These are phyloP conservation scores for Paedocypris sp. DNA, from an alignment of 2,113 vertebrate genomes.

Conservation along the genomic window DNA sequence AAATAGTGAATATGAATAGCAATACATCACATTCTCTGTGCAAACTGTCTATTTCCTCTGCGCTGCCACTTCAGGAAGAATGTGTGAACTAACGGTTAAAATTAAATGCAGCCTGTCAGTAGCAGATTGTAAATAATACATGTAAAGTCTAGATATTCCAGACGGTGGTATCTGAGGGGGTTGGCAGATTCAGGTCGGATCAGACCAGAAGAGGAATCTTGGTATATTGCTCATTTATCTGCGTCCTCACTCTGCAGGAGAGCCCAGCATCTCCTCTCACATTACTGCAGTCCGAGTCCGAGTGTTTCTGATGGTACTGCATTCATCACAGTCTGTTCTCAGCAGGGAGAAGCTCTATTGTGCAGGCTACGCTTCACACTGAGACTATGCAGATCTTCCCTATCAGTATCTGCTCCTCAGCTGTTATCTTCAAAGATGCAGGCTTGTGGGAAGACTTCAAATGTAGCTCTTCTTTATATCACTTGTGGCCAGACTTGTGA, in stretches of 20 bases:
- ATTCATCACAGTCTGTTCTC: conserved; percentile 3
- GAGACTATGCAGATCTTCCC: neutral
- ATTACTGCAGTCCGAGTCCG: neutral
- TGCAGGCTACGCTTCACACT: neutral
- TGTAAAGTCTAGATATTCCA: conserved; percentile 3
- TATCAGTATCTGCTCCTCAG: neutral
- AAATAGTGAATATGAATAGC: too few species aligned
- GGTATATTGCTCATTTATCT: neutral
- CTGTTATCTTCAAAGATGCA: conserved; percentile 8
- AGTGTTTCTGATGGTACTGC: neutral
- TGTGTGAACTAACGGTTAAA: neutral
- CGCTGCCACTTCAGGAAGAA: too few species aligned
- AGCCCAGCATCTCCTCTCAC: neutral
- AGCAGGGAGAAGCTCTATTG: neutral
- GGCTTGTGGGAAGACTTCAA: neutral
- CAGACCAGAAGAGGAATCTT: neutral
- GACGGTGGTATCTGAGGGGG: neutral
- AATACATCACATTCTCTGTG: too few species aligned
- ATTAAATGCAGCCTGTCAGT: neutral
- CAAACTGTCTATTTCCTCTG: too few species aligned
- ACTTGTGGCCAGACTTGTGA: neutral
- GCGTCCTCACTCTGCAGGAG: conserved; percentile 1
- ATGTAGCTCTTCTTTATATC: neutral
- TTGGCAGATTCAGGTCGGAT: conserved; percentile 1
- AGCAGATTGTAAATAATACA: conserved; percentile 13